phyloP scores from a whole-genome alignment of 2,888 invertebrate genomes.

The Lasioglossum morio region DNA sequence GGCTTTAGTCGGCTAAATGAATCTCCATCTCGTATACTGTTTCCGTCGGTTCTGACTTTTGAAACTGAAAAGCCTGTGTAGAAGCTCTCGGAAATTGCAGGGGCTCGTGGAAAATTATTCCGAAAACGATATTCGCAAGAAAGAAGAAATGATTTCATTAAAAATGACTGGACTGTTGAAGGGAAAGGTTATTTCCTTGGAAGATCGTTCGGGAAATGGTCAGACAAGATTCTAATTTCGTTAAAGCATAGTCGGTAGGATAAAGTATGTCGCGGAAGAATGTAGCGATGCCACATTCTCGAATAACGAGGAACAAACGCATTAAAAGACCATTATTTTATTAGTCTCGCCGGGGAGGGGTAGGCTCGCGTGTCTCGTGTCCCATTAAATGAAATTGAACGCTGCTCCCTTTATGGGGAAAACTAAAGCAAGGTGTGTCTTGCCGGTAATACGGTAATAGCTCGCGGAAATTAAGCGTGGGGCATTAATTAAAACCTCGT shows the following conservation, averaged over 20 bases:
- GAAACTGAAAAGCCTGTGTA: not conserved
- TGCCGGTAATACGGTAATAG: constrained; percentile 40
- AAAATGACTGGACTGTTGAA: not conserved
- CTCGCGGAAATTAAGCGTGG: constrained; percentile 45
- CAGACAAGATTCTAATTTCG: not conserved
- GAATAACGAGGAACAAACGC: constrained; percentile 57
- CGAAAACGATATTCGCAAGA: not conserved
- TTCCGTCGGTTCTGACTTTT: not conserved
- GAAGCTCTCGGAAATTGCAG: not conserved
- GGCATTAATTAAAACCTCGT: constrained; percentile 32
- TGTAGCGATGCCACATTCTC: constrained; percentile 35
- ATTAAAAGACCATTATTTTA: constrained; percentile 65
- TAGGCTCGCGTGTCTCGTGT: constrained; percentile 60
- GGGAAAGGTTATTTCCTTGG: not conserved
- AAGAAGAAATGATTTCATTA: not conserved
- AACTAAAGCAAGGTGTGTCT: constrained; percentile 59
- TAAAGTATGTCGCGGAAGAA: constrained; percentile 6
- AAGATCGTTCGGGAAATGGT: not conserved
- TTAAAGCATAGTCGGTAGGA: not conserved
- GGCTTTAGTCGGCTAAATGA: not conserved
- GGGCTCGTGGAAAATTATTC: not conserved
- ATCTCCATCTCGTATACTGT: not conserved
- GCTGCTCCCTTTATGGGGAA: constrained; percentile 20
- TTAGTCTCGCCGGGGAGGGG: constrained; percentile 46
- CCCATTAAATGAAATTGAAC: constrained; percentile 64